Conservation (phyloP, 2,888 invertebrate species). For the Dorcus hopei region DNA sequence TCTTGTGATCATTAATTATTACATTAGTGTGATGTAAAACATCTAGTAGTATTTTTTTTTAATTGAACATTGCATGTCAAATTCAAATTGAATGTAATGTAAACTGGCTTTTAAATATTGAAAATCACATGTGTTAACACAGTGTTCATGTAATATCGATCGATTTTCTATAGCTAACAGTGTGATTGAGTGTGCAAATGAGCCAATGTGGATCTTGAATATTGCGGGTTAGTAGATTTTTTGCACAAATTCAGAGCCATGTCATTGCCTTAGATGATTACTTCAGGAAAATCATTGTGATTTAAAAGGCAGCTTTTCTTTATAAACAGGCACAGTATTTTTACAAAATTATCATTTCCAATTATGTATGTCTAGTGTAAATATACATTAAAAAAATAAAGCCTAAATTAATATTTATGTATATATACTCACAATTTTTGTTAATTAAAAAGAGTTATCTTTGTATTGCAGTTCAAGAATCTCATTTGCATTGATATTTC, state of each 20-base stretch:
- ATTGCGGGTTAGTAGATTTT: conserved; percentile 12
- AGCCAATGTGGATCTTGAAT: conserved; percentile 21
- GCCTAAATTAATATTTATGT: too few species aligned
- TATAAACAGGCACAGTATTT: too few species aligned
- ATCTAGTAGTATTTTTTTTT: neutral
- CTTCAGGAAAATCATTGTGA: neutral
- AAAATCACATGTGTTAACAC: conserved; percentile 50
- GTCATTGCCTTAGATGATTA: too few species aligned
- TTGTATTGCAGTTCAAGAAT: too few species aligned
- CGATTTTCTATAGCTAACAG: conserved; percentile 43
- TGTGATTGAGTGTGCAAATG: conserved; percentile 28
- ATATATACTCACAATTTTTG: too few species aligned
- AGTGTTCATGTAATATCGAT: conserved; percentile 46
- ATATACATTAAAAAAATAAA: too few species aligned
- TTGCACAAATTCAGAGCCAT: conserved; percentile 3
- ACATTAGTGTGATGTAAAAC: neutral
- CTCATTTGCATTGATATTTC: too few species aligned
- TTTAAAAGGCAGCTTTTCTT: neutral
- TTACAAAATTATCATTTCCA: too few species aligned
- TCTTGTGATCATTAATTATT: too few species aligned
- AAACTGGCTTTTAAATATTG: conserved; percentile 20
- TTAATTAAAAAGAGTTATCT: too few species aligned
- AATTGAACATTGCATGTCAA: neutral
- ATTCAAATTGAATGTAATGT: neutral
- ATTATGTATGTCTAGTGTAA: too few species aligned